phyloP scores from a whole-genome alignment of 1,140 invertebrate species.

The Drosophila ficusphila region DNA sequence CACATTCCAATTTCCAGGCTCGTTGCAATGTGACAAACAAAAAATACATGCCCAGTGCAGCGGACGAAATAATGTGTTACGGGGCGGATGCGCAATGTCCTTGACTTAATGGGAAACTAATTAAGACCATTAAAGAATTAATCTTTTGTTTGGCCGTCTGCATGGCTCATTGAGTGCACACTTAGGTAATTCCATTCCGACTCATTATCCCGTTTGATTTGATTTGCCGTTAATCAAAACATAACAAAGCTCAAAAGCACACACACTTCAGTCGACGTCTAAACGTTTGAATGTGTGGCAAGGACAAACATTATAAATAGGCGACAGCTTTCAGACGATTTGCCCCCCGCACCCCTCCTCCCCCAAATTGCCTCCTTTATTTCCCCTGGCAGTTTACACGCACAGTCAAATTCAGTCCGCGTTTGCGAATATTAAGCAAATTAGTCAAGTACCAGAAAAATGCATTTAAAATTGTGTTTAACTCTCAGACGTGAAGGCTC shows the following conservation, averaged over 20 bases:
- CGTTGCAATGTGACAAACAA: background rate
- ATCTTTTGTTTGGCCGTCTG: slow-evolving; percentile 1
- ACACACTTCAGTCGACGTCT: slow-evolving; percentile 9
- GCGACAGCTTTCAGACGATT: slow-evolving; percentile 4
- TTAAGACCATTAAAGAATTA: slow-evolving; percentile 31
- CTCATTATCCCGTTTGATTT: slow-evolving; percentile 47
- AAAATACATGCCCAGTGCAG: background rate
- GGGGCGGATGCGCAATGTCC: slow-evolving; percentile 3
- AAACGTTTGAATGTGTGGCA: background rate
- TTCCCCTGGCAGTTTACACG: slow-evolving; percentile 37
- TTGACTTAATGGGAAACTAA: background rate
- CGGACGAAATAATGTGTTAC: background rate
- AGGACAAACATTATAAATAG: slow-evolving; percentile 17
- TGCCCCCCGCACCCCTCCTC: background rate
- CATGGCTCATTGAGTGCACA: slow-evolving; percentile 39
- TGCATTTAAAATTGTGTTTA: slow-evolving; percentile 61
- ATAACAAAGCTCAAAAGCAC: slow-evolving; percentile 32
- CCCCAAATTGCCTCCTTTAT: no score
- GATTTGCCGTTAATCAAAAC: slow-evolving; percentile 44
- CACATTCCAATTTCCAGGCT: slow-evolving; percentile 20
- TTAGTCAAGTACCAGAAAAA: slow-evolving; percentile 69
- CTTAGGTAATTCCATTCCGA: slow-evolving; percentile 42
- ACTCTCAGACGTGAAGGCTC: slow-evolving; percentile 13
- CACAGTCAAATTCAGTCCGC: slow-evolving; percentile 23
- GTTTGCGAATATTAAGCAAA: slow-evolving; percentile 66